Percentiles rank a stretch among this genome's conserved stretches.
phyloP scores from a whole-genome alignment of 2,113 vertebrate species.

The Asarcornis scutulata region DNA sequence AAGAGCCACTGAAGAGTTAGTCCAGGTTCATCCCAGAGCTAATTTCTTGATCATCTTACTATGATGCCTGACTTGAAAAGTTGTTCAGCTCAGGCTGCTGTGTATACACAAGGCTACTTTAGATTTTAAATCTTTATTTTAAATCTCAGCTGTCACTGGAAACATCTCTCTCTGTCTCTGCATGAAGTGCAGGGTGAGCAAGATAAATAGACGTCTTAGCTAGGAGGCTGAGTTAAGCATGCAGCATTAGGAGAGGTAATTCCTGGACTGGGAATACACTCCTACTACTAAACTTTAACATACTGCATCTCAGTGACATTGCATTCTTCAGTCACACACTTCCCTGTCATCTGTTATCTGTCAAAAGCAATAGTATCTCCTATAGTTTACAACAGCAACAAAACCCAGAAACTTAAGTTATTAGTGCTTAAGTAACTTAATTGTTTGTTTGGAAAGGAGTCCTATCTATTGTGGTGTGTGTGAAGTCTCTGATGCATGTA shows the following conservation, averaged over 20 bases:
- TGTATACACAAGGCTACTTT: neutral
- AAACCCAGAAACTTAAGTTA: neutral
- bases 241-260: neutral
- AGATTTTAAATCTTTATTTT: no score
- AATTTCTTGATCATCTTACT: neutral
- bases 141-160: neutral
- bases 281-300: neutral
- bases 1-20: neutral
- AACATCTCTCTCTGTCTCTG: neutral
- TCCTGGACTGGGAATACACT: neutral
- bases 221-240: neutral
- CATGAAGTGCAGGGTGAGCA: neutral
- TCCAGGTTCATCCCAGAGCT: neutral
- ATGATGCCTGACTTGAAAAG: neutral
- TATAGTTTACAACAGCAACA: neutral
- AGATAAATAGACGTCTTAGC: neutral
- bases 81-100: neutral
- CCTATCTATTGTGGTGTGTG: fast-evolving
- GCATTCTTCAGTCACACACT: neutral
- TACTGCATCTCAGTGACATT: neutral
- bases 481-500: neutral
- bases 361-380: neutral
- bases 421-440: neutral
- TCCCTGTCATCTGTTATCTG: neutral
- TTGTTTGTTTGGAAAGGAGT: neutral